Evolutionary conservation across 2,113 vertebrate species (phyloP).

Genomic region (Carollia perspicillata): DNA sequence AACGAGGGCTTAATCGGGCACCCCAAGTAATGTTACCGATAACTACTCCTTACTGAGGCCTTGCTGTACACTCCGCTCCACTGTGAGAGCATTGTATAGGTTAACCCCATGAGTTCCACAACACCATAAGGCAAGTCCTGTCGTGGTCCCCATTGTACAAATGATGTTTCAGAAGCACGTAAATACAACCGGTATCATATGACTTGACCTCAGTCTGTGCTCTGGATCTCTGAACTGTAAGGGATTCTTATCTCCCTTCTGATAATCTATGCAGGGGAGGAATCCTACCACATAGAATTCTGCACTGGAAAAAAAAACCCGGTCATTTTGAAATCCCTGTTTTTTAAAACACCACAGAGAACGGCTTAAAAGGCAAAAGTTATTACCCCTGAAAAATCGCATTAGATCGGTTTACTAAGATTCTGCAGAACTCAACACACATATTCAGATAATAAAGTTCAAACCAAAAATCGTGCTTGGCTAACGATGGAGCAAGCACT

Average conservation of each 20-base stretch:
- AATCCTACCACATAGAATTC: neutral
- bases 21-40: neutral
- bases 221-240: neutral
- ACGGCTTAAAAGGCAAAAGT: neutral
- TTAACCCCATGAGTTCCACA: neutral
- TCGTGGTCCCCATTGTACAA: neutral
- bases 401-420: neutral
- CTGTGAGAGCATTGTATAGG: neutral
- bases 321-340: neutral
- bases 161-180: neutral
- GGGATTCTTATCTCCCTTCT: constrained; percentile 1
- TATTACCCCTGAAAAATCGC: neutral
- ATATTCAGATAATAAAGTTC: neutral
- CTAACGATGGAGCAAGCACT: neutral
- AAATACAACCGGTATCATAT: neutral
- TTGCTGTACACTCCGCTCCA: neutral
- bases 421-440: constrained; percentile 1
- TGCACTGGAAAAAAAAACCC: neutral
- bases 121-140: neutral
- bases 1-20: neutral
- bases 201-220: neutral
- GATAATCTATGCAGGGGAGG: neutral
- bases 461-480: neutral
- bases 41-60: neutral
- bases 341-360: neutral